phyloP scores from a whole-genome alignment of 2,797 vertebrate genomes.

The Falco columbarius region DNA sequence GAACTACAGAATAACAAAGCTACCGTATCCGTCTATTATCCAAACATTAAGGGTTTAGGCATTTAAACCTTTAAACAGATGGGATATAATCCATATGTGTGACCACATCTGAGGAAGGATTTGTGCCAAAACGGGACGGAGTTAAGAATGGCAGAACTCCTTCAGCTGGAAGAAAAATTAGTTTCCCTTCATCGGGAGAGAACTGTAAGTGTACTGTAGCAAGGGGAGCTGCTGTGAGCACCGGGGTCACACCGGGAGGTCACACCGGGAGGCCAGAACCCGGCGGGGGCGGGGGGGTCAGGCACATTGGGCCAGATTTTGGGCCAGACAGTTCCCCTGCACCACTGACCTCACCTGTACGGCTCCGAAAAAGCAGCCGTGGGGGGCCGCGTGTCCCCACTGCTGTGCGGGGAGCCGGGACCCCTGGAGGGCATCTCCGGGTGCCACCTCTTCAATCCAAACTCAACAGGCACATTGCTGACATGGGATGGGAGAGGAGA shows the following conservation, averaged over 20 bases:
- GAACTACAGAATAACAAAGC: constrained; percentile 25
- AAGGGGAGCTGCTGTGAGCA: neutral
- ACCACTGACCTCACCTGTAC: neutral
- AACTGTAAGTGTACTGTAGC: rapidly evolving
- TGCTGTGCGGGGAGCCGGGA: neutral
- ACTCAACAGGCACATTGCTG: neutral
- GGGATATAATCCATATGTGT: constrained; percentile 56
- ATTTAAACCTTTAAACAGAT: constrained; percentile 57
- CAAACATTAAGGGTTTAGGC: constrained; percentile 43
- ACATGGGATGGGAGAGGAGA: neutral
- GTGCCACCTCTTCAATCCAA: neutral
- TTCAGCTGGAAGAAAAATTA: neutral
- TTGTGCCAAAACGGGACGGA: neutral
- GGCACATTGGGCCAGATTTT: neutral
- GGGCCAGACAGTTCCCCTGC: neutral
- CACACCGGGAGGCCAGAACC: rapidly evolving
- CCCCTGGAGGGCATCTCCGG: neutral
- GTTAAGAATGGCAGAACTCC: neutral
- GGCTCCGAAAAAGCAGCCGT: neutral
- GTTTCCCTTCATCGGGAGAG: neutral
- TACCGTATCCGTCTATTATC: constrained; percentile 24
- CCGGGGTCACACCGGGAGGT: neutral
- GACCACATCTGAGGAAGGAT: constrained; percentile 63
- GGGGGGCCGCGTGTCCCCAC: neutral
- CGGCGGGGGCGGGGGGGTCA: no score